Percentiles rank a stretch among this genome's conserved stretches.
These are phyloP conservation scores for Mus spretus DNA, from an alignment of 2,797 vertebrate species.

Conservation along the genomic window DNA sequence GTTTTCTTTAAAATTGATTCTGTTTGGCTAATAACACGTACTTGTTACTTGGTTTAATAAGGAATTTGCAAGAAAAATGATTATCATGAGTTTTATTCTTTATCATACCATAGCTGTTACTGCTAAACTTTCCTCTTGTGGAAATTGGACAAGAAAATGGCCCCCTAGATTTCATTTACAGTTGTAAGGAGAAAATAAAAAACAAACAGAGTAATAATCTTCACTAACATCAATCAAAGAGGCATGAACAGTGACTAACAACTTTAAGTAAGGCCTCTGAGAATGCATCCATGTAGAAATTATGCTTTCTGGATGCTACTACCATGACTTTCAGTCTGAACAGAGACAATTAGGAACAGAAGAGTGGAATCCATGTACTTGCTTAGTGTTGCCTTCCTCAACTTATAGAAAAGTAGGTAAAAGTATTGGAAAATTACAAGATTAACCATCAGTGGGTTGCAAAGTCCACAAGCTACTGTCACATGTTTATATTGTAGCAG, in stretches of 20 bases:
- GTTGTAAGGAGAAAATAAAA: neutral
- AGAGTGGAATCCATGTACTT: neutral
- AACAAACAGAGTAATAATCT: neutral
- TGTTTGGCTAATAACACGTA: slow-evolving; percentile 22
- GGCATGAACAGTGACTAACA: slow-evolving; percentile 51
- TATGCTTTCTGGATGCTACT: neutral
- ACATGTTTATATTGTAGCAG: neutral
- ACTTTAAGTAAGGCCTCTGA: slow-evolving; percentile 26
- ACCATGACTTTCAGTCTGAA: neutral
- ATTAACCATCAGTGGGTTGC: neutral
- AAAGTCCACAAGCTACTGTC: neutral
- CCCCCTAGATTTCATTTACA: slow-evolving; percentile 1
- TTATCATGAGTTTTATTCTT: slow-evolving; percentile 24
- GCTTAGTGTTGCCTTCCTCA: neutral
- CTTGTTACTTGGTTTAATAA: slow-evolving; percentile 9
- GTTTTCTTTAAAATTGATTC: neutral
- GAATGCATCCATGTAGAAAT: neutral
- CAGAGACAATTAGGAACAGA: neutral
- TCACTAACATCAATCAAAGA: slow-evolving; percentile 59
- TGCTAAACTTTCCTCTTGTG: neutral
- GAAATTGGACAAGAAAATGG: neutral
- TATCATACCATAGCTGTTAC: neutral
- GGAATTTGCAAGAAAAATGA: neutral
- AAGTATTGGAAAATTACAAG: neutral
- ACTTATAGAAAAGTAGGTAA: neutral